Evolutionary conservation across 2,888 invertebrate genomes (phyloP).

Genomic region (Drosophila leonis): DNA sequence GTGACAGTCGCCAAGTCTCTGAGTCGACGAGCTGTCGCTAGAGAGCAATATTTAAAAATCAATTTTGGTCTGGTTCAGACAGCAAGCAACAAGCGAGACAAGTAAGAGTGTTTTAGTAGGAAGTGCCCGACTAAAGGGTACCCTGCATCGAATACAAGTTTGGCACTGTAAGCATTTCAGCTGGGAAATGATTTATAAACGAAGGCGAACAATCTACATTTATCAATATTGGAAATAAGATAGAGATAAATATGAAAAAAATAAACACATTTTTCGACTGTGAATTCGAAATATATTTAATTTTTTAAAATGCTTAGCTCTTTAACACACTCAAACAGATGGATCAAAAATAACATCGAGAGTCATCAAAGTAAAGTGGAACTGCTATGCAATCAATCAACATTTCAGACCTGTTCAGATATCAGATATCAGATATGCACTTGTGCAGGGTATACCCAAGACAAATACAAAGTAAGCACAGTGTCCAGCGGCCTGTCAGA

Average conservation of each 20-base stretch:
- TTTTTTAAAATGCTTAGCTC: too few species aligned
- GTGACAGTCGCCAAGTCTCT: conserved; percentile 13
- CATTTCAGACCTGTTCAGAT: not conserved
- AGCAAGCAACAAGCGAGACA: conserved; percentile 15
- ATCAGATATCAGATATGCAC: not conserved
- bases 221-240: too few species aligned
- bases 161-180: too few species aligned
- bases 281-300: not conserved
- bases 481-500: conserved; percentile 42
- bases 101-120: too few species aligned
- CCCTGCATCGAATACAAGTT: not conserved
- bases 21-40: conserved; percentile 9
- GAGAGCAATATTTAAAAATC: conserved; percentile 53
- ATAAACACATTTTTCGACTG: too few species aligned
- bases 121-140: not conserved
- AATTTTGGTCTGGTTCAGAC: conserved; percentile 47
- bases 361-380: not conserved
- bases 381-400: not conserved
- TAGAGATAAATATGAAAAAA: too few species aligned
- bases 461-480: conserved; percentile 18
- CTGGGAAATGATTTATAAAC: too few species aligned
- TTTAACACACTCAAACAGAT: too few species aligned
- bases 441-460: not conserved
- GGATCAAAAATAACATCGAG: too few species aligned
- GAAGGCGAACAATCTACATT: too few species aligned